Conservation (phyloP, 2,888 invertebrate genomes). For the Cryptops parisi region DNA sequence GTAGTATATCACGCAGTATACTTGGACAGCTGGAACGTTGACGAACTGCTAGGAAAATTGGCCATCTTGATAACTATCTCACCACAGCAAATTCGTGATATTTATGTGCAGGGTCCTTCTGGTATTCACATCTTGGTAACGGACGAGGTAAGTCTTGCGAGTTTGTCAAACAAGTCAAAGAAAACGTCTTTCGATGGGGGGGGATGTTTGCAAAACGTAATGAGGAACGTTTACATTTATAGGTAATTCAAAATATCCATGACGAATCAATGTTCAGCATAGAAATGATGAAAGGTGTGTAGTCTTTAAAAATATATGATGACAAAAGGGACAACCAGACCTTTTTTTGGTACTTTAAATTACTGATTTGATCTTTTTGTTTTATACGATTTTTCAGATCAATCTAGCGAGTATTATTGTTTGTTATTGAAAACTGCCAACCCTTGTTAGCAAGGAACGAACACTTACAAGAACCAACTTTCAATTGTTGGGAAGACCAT, state of each 20-base stretch:
- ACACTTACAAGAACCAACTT: not conserved
- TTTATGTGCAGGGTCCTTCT: slow-evolving; percentile 67
- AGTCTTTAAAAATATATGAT: not conserved
- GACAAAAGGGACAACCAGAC: too few species aligned
- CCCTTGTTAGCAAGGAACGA: not conserved
- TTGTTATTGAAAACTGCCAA: slow-evolving; percentile 12
- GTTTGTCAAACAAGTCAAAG: not conserved
- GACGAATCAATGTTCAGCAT: slow-evolving; percentile 58
- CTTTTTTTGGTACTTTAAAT: too few species aligned
- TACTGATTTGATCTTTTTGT: too few species aligned
- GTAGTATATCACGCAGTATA: slow-evolving; percentile 64
- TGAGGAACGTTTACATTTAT: not conserved
- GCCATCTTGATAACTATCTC: slow-evolving; percentile 41
- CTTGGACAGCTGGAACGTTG: slow-evolving; percentile 48
- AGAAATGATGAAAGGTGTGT: slow-evolving; percentile 40
- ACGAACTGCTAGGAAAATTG: slow-evolving; percentile 51
- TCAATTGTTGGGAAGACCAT: too few species aligned
- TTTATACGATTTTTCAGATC: slow-evolving; percentile 6
- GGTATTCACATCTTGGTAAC: slow-evolving; percentile 69
- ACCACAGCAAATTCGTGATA: slow-evolving; percentile 37
- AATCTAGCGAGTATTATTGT: slow-evolving; percentile 10
- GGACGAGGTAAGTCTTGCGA: slow-evolving; percentile 47
- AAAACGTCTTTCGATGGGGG: not conserved
- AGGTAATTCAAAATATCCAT: slow-evolving; percentile 55
- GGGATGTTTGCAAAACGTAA: not conserved